Evolutionary conservation across 2,888 invertebrate species (phyloP).

Genomic region (Ephialtes manifestator): DNA sequence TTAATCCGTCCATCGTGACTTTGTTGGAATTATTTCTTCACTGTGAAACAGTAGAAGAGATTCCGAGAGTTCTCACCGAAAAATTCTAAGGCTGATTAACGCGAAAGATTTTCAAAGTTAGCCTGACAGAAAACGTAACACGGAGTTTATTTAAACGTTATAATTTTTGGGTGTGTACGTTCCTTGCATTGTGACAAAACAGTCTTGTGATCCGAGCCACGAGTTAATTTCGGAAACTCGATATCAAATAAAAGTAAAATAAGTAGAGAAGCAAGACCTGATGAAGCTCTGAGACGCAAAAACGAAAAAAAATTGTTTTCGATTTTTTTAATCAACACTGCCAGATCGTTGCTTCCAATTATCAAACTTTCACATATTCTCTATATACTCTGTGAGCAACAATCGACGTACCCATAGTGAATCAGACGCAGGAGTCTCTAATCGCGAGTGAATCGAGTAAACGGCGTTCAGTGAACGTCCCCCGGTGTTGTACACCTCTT

Average conservation of each 20-base stretch:
- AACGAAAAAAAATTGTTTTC: slow-evolving; percentile 16
- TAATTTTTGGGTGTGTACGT: background rate
- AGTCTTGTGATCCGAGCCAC: background rate
- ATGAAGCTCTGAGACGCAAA: background rate
- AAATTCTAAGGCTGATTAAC: slow-evolving; percentile 15
- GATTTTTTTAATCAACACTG: slow-evolving; percentile 37
- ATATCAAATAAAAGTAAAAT: background rate
- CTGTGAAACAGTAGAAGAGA: background rate
- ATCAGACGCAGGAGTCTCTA: slow-evolving; percentile 45
- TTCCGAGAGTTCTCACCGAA: background rate
- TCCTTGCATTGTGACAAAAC: background rate
- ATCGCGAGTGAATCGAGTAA: slow-evolving; percentile 63
- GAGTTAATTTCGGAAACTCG: background rate
- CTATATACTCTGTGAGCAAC: background rate
- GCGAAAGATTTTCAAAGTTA: slow-evolving; percentile 8
- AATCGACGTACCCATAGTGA: slow-evolving; percentile 40
- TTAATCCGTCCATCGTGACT: slow-evolving; percentile 39
- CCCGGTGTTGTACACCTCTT: slow-evolving; percentile 56
- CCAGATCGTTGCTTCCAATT: slow-evolving; percentile 8
- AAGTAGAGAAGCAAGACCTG: slow-evolving; percentile 29
- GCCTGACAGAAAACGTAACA: slow-evolving; percentile 1
- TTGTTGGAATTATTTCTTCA: background rate
- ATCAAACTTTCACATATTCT: background rate
- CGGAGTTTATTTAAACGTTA: background rate
- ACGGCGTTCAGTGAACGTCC: slow-evolving; percentile 67